Conservation (phyloP, 2,888 invertebrate species). For the Smittia sp. region DNA sequence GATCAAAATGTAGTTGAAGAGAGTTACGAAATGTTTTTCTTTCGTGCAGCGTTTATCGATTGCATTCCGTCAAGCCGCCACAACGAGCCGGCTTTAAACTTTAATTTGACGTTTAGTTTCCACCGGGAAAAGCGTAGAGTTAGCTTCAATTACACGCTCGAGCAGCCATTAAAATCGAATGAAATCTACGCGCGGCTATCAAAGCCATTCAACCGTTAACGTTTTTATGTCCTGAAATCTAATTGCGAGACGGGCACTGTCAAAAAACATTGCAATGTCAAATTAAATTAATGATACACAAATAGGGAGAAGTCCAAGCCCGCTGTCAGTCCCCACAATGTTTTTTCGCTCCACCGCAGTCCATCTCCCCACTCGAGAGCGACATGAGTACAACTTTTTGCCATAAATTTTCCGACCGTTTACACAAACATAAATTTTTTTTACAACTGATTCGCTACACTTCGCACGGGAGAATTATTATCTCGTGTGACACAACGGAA, state of each 20-base stretch:
- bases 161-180: neutral
- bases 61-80: neutral
- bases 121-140: neutral
- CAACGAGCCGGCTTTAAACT: neutral
- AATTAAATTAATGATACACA: slow-evolving; percentile 29
- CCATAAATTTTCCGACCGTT: slow-evolving; percentile 26
- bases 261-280: slow-evolving; percentile 6
- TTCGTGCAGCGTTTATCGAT: neutral
- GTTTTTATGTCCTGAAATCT: neutral
- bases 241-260: neutral
- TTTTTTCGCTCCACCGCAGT: neutral
- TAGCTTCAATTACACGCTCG: slow-evolving; percentile 2
- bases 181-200: neutral
- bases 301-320: neutral
- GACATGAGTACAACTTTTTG: slow-evolving; percentile 13
- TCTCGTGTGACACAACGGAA: slow-evolving; percentile 3
- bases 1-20: neutral
- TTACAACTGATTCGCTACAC: slow-evolving; percentile 17
- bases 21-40: neutral
- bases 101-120: slow-evolving; percentile 1
- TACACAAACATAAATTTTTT: slow-evolving; percentile 12
- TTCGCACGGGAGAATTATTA: slow-evolving; percentile 16
- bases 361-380: neutral
- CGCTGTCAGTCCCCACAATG: neutral
- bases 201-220: neutral